phyloP scores from a whole-genome alignment of 1,140 invertebrate genomes.

The Drosophila micromelanica region DNA sequence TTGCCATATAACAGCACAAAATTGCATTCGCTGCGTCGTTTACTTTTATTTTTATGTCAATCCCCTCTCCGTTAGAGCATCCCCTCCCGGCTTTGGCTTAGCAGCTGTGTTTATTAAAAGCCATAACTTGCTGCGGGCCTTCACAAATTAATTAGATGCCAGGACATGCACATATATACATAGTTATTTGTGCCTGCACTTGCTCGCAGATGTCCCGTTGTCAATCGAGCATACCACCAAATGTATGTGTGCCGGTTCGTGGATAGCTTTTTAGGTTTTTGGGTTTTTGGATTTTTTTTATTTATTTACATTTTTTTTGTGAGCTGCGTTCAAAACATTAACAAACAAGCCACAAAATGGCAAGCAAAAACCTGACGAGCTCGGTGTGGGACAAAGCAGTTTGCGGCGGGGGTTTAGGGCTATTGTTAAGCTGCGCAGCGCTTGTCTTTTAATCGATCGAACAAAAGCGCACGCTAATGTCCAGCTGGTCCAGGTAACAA shows the following conservation, averaged over 20 bases:
- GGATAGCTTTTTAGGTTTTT: constrained; percentile 1
- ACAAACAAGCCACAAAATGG: constrained; percentile 35
- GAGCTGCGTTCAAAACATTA: constrained; percentile 33
- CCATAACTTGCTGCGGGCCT: constrained; percentile 33
- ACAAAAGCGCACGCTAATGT: constrained; percentile 67
- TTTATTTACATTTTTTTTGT: neutral
- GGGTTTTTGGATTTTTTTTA: no score
- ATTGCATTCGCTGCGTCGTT: constrained; percentile 69
- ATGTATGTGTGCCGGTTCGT: neutral
- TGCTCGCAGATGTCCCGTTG: neutral
- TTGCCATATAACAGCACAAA: constrained; percentile 62
- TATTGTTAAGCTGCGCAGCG: constrained; percentile 26
- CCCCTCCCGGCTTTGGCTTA: constrained; percentile 13
- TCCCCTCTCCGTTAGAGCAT: neutral
- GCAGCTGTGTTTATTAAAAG: constrained; percentile 67
- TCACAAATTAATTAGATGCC: constrained; percentile 43
- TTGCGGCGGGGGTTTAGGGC: neutral
- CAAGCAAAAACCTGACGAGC: neutral
- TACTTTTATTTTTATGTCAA: constrained; percentile 63
- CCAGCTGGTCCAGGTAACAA: constrained; percentile 40
- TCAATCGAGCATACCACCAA: constrained; percentile 33
- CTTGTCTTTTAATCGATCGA: constrained; percentile 68
- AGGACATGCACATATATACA: constrained; percentile 14
- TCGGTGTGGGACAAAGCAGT: neutral
- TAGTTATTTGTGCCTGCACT: neutral